Evolutionary conservation across 2,888 invertebrate genomes (phyloP).

Genomic region (Monoplex corrugatus): DNA sequence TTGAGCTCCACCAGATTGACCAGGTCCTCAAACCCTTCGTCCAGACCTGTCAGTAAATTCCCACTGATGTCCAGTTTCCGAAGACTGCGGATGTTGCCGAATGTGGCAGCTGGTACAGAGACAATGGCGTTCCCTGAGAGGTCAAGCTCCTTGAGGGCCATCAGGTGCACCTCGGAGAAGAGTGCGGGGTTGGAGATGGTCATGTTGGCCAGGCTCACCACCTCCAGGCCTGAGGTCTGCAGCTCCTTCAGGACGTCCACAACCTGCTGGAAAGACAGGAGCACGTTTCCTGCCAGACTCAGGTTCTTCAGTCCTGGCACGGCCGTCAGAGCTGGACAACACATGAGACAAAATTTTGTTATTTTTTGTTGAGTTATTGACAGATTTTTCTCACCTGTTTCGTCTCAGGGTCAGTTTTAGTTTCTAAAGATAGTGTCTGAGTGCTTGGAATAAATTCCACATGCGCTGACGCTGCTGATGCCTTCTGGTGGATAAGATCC

Average conservation of each 20-base stretch:
- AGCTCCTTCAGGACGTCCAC: slow-evolving; percentile 59
- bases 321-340: slow-evolving; percentile 52
- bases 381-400: too few relatives aligned
- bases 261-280: slow-evolving; percentile 57
- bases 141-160: slow-evolving; percentile 58
- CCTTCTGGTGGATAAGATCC: too few relatives aligned
- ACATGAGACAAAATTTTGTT: too few relatives aligned
- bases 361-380: too few relatives aligned
- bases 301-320: slow-evolving; percentile 62
- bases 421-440: too few relatives aligned
- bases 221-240: slow-evolving; percentile 45
- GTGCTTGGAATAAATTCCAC: too few relatives aligned
- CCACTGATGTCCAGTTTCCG: slow-evolving; percentile 62
- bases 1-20: slow-evolving; percentile 62
- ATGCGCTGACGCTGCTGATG: too few relatives aligned
- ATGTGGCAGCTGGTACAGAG: slow-evolving; percentile 56
- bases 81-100: slow-evolving; percentile 62
- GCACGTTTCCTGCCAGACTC: slow-evolving; percentile 64
- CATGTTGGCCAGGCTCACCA: slow-evolving; percentile 59
- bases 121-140: slow-evolving; percentile 62
- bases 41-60: slow-evolving; percentile 57
- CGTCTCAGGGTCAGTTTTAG: too few relatives aligned
- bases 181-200: slow-evolving; percentile 51
- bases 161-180: slow-evolving; percentile 56
- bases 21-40: slow-evolving; percentile 50